phyloP scores from a whole-genome alignment of 2,888 invertebrate genomes.

The Molorchus minor region DNA sequence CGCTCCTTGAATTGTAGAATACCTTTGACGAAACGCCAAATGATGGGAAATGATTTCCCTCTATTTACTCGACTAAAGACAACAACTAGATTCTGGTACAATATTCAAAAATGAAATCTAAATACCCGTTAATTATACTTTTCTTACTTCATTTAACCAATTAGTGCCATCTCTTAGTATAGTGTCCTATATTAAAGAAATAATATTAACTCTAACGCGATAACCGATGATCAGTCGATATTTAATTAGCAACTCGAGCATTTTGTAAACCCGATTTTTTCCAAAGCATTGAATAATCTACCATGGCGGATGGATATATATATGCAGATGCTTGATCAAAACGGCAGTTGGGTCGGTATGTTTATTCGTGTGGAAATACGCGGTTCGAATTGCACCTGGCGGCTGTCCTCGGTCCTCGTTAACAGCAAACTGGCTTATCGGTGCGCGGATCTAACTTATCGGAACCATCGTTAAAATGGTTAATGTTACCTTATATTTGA shows the following conservation, averaged over 20 bases:
- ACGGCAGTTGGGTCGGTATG: slow-evolving; percentile 44
- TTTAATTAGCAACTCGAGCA: slow-evolving; percentile 44
- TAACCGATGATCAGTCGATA: slow-evolving; percentile 44
- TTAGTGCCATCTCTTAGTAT: no score
- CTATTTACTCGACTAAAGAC: no score
- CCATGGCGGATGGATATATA: slow-evolving; percentile 39
- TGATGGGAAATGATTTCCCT: no score
- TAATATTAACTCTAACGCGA: neutral
- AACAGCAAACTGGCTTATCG: slow-evolving; percentile 54
- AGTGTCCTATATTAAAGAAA: no score
- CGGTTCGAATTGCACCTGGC: slow-evolving; percentile 57
- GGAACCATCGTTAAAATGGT: slow-evolving; percentile 52
- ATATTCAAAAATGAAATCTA: no score
- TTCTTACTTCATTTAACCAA: no score
- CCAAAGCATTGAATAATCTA: slow-evolving; percentile 40
- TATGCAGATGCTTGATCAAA: slow-evolving; percentile 41
- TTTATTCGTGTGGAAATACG: slow-evolving; percentile 54
- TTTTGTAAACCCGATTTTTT: slow-evolving; percentile 41
- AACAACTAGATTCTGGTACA: no score
- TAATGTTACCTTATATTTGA: slow-evolving; percentile 50
- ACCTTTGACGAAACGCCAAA: no score
- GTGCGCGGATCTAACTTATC: slow-evolving; percentile 54
- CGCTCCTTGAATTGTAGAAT: no score
- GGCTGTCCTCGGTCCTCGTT: slow-evolving; percentile 52
- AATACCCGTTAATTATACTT: no score